Percentiles rank a stretch among this genome's conserved stretches.
Evolutionary conservation across 2,113 vertebrate genomes (phyloP).

Genomic region (Dromas ardeola): DNA sequence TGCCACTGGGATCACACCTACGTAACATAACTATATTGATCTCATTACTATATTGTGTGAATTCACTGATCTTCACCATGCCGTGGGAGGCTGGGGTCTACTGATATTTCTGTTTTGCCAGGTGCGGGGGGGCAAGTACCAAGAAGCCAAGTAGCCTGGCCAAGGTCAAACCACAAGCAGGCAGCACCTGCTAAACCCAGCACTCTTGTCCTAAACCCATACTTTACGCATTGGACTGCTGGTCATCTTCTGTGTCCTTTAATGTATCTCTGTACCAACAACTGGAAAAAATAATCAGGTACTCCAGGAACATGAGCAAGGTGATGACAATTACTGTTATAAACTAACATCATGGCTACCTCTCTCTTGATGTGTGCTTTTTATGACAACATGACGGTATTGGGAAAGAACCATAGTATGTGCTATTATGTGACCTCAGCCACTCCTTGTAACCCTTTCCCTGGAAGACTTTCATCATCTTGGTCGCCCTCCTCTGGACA

Average conservation of each 20-base stretch:
- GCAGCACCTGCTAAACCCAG: not conserved
- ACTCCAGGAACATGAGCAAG: not conserved
- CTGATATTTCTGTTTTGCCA: not conserved
- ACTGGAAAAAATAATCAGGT: not conserved
- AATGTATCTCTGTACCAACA: not conserved
- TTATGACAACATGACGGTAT: not conserved
- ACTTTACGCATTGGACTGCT: accelerated
- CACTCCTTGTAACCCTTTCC: not conserved
- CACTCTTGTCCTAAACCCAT: not conserved
- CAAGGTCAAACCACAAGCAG: not conserved
- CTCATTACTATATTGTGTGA: not conserved
- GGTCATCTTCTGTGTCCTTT: not conserved
- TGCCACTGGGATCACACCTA: not conserved
- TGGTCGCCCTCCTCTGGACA: not conserved
- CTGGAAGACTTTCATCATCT: not conserved
- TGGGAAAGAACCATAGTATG: not conserved
- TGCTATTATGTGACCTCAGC: not conserved
- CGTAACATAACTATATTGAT: not conserved
- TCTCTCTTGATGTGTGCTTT: not conserved
- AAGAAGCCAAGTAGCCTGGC: not conserved
- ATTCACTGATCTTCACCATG: not conserved
- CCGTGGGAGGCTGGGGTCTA: not conserved
- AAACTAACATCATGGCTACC: not conserved
- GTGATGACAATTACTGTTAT: not conserved
- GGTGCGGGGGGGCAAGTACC: not conserved